Evolutionary conservation across 2,888 invertebrate genomes (phyloP), one percentile per base, ranked within the genome.

Genomic region (Craniophora ligustri): DNA sequence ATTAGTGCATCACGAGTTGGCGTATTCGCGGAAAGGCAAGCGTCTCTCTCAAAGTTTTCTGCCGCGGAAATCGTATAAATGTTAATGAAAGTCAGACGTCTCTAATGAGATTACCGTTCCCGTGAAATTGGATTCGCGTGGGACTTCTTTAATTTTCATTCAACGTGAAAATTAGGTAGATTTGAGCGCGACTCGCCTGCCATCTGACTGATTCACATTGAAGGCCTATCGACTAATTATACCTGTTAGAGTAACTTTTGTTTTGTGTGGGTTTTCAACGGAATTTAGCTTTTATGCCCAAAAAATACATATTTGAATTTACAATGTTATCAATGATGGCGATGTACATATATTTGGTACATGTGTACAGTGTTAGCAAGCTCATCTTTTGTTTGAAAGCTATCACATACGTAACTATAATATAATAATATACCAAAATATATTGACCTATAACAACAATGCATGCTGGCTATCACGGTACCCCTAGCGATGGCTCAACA

Each of bases 131-230:
- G 87, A 90, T 90, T 87, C 87, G 75, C 87, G 83, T 82, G 85
- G 81, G 89, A 89, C 87, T 91, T 90, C 91, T 91, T 92, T 88
- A 91, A 91, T 91, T 91, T 91, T 86, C 89, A 89, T 85, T 86
- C 87, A 85, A 83, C 84, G 83, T 61, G 87, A 89, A 90, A 91
- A 91, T 91, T 89, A 85, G 82, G 81, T 82, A 76, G 81, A 85
- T 82, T 81, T 74, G 62, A 71, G 79, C 75, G 75, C 75, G 73
- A 79, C 62, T 67, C 63, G 72, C 68, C 72, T 71, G 73, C 71
- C 67, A 71, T 62, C 51, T 75, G 79, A 79, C 81, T 79, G 72
- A 72, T 75, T 76, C 73, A 63, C 75, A 75, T 74, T 78, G 70
- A 75, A 64, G 51, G 61, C 63, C 72, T 55, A 58, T 65, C 58